phyloP scores from a whole-genome alignment of 2,888 invertebrate genomes.

The Lymantria monacha region DNA sequence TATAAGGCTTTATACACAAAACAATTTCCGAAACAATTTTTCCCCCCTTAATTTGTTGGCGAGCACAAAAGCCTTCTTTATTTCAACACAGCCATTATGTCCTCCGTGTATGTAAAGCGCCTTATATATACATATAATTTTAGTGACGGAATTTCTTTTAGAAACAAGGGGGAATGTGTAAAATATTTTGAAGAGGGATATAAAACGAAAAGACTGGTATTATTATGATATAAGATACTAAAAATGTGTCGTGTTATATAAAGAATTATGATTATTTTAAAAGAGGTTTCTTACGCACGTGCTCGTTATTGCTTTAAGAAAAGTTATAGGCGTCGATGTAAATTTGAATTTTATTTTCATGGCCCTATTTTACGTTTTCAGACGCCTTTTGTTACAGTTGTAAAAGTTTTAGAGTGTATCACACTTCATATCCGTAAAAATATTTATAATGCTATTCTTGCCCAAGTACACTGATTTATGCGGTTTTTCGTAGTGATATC shows the following conservation, averaged over 20 bases:
- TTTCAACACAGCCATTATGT: slow-evolving; percentile 14
- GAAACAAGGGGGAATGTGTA: slow-evolving; percentile 20
- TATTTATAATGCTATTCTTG: too few species aligned
- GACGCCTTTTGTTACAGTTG: slow-evolving; percentile 1
- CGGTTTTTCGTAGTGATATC: too few species aligned
- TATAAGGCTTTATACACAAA: slow-evolving; percentile 31
- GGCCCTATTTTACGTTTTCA: slow-evolving; percentile 2
- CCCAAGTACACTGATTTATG: too few species aligned
- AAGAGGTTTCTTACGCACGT: slow-evolving; percentile 9
- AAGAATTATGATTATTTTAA: slow-evolving; percentile 20
- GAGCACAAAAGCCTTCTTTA: slow-evolving; percentile 15
- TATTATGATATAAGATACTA: slow-evolving; percentile 13
- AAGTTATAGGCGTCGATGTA: slow-evolving; percentile 16
- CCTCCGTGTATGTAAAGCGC: slow-evolving; percentile 21
- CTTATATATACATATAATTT: slow-evolving; percentile 29
- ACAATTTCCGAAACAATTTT: slow-evolving; percentile 46
- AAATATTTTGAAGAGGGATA: slow-evolving; percentile 27
- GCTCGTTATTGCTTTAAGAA: slow-evolving; percentile 22
- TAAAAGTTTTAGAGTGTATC: slow-evolving; percentile 7
- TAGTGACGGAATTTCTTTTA: slow-evolving; percentile 32
- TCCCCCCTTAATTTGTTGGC: slow-evolving; percentile 34
- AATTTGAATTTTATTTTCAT: slow-evolving; percentile 7
- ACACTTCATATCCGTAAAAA: background rate
- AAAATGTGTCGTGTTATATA: slow-evolving; percentile 12
- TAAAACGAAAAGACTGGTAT: slow-evolving; percentile 18